These are phyloP conservation scores for Candidula unifasciata DNA, from an alignment of 2,888 invertebrate species.

Conservation along the genomic window DNA sequence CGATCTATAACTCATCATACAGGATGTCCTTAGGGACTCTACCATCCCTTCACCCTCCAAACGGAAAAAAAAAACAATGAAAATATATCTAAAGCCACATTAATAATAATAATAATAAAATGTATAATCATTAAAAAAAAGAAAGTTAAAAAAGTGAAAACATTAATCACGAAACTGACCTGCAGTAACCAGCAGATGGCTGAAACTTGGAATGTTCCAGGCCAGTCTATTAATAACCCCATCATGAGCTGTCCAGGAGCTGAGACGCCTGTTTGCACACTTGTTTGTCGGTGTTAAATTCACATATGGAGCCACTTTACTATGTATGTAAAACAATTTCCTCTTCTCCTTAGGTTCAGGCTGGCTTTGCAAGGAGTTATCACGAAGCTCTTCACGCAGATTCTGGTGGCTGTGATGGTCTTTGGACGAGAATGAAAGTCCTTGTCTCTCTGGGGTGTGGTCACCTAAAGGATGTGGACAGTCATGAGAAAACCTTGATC, in stretches of 20 bases:
- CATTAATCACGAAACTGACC: conserved; percentile 55
- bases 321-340: conserved; percentile 68
- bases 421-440: background rate
- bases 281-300: conserved; percentile 39
- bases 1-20: too few species aligned
- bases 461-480: background rate
- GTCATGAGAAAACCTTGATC: too few species aligned
- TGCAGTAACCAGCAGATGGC: conserved; percentile 74
- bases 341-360: conserved; percentile 31
- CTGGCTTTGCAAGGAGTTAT: background rate
- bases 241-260: conserved; percentile 61
- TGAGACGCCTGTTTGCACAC: conserved; percentile 45
- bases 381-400: too few species aligned
- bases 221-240: conserved; percentile 70
- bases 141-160: too few species aligned
- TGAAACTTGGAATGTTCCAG: conserved; percentile 71
- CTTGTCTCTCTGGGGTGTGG: background rate
- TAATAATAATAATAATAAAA: too few species aligned
- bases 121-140: too few species aligned
- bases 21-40: too few species aligned
- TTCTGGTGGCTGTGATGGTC: background rate
- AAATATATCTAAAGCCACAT: background rate
- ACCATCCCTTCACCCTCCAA: too few species aligned
- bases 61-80: background rate
- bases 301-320: conserved; percentile 61